Conservation (phyloP, 2,113 vertebrate genomes). For the Plectropomus leopardus region DNA sequence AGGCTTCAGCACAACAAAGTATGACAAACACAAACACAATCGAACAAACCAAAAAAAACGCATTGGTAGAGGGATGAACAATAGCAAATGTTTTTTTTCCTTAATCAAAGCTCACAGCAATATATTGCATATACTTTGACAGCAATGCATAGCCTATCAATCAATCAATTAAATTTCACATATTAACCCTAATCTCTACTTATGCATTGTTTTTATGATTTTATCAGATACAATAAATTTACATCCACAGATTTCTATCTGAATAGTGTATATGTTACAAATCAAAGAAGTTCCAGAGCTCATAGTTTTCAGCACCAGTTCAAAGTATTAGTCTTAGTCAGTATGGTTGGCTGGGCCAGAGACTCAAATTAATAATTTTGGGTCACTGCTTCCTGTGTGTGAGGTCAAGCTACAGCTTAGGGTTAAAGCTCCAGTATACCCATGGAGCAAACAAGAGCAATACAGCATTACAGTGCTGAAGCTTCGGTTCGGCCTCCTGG, state of each 20-base stretch:
- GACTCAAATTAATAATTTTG: background rate
- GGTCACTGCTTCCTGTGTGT: conserved; percentile 12
- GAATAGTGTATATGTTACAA: background rate
- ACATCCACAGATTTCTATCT: background rate
- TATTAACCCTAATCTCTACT: no score
- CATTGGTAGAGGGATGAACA: no score
- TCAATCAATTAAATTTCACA: no score
- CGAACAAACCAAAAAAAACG: no score
- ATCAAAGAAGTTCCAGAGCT: background rate
- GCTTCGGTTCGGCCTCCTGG: conserved; percentile 10
- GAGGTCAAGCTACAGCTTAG: background rate
- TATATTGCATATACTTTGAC: no score
- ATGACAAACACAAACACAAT: no score
- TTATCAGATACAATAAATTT: background rate
- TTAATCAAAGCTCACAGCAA: no score
- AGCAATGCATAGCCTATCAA: no score
- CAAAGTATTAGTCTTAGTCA: background rate
- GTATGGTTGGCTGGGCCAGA: background rate
- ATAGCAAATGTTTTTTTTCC: no score
- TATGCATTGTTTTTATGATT: background rate
- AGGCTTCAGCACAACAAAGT: no score
- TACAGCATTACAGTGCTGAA: background rate
- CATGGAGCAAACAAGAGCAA: background rate
- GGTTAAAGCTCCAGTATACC: background rate
- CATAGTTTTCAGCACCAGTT: background rate